Base-by-base conservation (phyloP, 2,888 invertebrate species). In the Noctua pronuba region DNA sequence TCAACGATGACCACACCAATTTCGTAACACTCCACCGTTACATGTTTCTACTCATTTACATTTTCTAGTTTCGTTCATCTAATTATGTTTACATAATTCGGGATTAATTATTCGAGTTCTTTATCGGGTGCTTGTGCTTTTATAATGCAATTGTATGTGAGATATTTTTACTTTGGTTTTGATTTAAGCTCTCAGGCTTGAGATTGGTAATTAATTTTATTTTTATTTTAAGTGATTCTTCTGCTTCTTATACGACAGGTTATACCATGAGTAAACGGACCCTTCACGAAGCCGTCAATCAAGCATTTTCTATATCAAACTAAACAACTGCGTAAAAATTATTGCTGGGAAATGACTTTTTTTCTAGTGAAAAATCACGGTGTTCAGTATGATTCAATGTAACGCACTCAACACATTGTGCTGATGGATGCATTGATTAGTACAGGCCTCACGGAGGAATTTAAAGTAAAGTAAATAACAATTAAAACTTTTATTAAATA, bases 21-120 rank as follows among this genome's bases (percentile, higher is more conserved):
- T 84, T 83, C 81, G 85, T 88, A 84, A 82, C 78, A 80, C 46
- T 77, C 49, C 62, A 86, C 90, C 85, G 89, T 89, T 89, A 87
- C 76, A 52, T 78, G 79, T 82, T 82, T 73, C 85, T 46, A 82
- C 84, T 79, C 58, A 75, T 89, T 89, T 85, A 81, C 82, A 83
- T 87, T 77, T 84, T 78, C 81, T 83, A 84, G 82, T 84, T 84
- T 76, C n/a, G 70, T 78, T 72, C 73, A 77, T 78, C 78, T 86
- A 86, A 88, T 88, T 88, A 83, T 88, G 87, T 88, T 86, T 75
- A 88, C 84, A 87, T 88, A 86, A 87, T 88, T 86, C 82, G 62
- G 62, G 78, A 87, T 82, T 86, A 82, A 84, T 86, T 88, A 86
- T 83, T 81, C 81, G 8, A 67, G 49, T 74, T 77, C 55, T 81